Base-by-base conservation (phyloP, 2,113 vertebrate species). In the Etheostoma spectabile region DNA sequence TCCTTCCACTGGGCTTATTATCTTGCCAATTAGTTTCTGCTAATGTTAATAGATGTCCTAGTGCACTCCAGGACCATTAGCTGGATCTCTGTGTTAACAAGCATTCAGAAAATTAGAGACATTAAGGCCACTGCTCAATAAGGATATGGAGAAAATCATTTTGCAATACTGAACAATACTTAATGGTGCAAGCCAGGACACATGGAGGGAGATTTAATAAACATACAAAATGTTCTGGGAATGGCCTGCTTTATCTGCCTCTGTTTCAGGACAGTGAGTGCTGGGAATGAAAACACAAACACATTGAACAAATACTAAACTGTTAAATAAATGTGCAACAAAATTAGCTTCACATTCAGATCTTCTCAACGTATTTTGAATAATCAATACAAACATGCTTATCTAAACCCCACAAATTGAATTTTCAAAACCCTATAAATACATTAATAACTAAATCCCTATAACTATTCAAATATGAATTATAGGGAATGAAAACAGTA, bases 31-130 rank as follows among this genome's bases (percentile, higher is more conserved):
- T 95, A 95, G 80, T 92, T 91, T 85, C 79, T 55, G 45, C 90
- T 94, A 89, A 92, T 94, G 92, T 90, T 93, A 93, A 93, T 93
- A 91, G 93, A 91, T 93, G 87, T 92, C 82, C 86, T 73, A 59
- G 83, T 89, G 91, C 85, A 89, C 91, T 91, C 91, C 89, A 93
- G 91, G 89, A 90, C 91, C 90, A 94, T 95, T 93, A 94, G 86
- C 92, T 57, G 75, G 74, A 77, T 90, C 71, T 89, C 81, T 90
- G 76, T 84, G 88, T 87, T 91, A 94, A 90, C 90, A 92, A 92
- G 82, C 82, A 62, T 83, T 90, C 61, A 63, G 72, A 86, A 84
- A 91, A 92, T 91, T 90, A 86, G 48, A 88, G 67, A 83, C 85
- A 88, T 90, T 90, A 90, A 88, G 80, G 80, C 78, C 59, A 86